A percentile compares a stretch with the other conserved stretches of the same genome.
phyloP scores from a whole-genome alignment of 2,888 invertebrate species.

The Drosophila kanekoi region DNA sequence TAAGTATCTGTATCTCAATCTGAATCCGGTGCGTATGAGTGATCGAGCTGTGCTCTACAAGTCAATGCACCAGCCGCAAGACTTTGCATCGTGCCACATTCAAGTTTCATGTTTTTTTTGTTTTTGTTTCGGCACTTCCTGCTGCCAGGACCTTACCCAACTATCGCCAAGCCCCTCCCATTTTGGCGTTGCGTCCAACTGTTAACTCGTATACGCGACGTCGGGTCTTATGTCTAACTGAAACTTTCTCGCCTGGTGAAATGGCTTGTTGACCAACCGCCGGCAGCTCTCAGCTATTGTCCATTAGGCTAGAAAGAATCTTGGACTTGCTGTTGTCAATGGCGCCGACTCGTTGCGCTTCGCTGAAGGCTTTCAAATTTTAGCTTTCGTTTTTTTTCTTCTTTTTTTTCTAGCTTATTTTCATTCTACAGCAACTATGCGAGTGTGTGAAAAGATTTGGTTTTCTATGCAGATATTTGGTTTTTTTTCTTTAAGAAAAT shows the following conservation, averaged over 20 bases:
- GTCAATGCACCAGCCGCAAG: slow-evolving; percentile 29
- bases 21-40: slow-evolving; percentile 54
- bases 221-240: slow-evolving; percentile 4
- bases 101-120: no score
- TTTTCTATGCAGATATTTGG: slow-evolving; percentile 9
- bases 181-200: not conserved
- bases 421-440: slow-evolving; percentile 22
- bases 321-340: slow-evolving; percentile 28
- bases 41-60: slow-evolving; percentile 7
- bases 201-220: slow-evolving; percentile 2
- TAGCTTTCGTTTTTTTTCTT: slow-evolving; percentile 69
- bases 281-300: slow-evolving; percentile 4
- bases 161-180: not conserved
- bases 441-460: not conserved
- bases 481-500: no score
- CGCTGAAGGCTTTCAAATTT: slow-evolving; percentile 55
- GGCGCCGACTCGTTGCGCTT: slow-evolving; percentile 13
- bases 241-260: slow-evolving; percentile 69
- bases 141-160: slow-evolving; percentile 31
- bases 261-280: slow-evolving; percentile 48
- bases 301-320: slow-evolving; percentile 42
- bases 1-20: slow-evolving; percentile 28
- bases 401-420: slow-evolving; percentile 65
- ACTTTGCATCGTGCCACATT: no score
- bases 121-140: slow-evolving; percentile 30